Evolutionary conservation across 2,888 invertebrate genomes (phyloP).

Genomic region (Lepidocyrtinus sp.): DNA sequence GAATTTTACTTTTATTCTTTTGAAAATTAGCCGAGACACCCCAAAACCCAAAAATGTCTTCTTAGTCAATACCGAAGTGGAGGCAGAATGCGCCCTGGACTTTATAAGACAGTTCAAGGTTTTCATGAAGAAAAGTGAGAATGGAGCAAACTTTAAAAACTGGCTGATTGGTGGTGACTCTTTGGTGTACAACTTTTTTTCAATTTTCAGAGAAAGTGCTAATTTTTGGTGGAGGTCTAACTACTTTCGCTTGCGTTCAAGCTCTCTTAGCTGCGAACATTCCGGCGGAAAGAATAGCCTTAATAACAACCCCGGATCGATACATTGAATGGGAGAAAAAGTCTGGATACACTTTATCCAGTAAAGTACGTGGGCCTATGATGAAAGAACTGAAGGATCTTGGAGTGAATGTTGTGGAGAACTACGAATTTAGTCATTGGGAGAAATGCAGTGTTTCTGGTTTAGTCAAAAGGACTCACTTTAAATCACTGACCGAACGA

Average conservation of each 20-base stretch:
- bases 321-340: constrained; percentile 59
- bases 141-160: too few relatives aligned
- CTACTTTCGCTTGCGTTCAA: constrained; percentile 79
- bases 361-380: constrained; percentile 48
- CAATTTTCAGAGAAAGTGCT: constrained; percentile 71
- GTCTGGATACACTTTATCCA: constrained; percentile 44
- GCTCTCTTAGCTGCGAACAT: constrained; percentile 78
- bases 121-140: constrained; percentile 56
- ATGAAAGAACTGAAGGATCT: constrained; percentile 33
- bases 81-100: constrained; percentile 73
- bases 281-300: constrained; percentile 75
- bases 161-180: too few relatives aligned
- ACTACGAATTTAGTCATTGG: constrained; percentile 65
- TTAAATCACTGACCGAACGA: constrained; percentile 42
- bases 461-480: constrained; percentile 61
- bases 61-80: constrained; percentile 76
- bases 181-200: too few relatives aligned
- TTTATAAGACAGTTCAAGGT: constrained; percentile 67
- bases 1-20: constrained; percentile 3
- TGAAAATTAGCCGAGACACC: constrained; percentile 53
- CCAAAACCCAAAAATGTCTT: constrained; percentile 77
- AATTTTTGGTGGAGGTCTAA: constrained; percentile 80
- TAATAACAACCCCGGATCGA: constrained; percentile 72
- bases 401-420: constrained; percentile 53
- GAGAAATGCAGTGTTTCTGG: constrained; percentile 56